Evolutionary conservation across 2,113 vertebrate species (phyloP).

Genomic region (Glareola pratincola): DNA sequence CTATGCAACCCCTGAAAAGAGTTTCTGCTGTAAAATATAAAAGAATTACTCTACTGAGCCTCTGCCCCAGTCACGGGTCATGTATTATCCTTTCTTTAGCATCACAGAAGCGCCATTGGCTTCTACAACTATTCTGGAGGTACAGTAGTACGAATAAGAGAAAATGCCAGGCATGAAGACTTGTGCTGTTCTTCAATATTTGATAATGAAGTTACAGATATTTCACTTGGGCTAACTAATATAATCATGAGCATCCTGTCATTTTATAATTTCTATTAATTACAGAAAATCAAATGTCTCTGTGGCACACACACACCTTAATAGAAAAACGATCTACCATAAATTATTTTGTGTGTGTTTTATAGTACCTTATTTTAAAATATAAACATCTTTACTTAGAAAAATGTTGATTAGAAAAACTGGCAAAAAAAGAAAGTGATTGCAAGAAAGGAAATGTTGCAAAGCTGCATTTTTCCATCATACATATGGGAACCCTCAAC

Average conservation of each 20-base stretch:
- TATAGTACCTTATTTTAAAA: not conserved
- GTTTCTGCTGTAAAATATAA: not conserved
- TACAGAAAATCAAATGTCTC: not conserved
- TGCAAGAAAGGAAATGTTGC: not conserved
- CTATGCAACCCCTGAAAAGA: not conserved
- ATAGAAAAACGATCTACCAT: not conserved
- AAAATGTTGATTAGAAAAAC: not conserved
- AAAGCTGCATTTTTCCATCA: not conserved
- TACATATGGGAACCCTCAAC: not conserved
- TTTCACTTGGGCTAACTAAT: not conserved
- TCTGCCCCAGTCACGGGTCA: not conserved
- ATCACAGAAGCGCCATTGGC: not conserved
- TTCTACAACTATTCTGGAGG: not conserved
- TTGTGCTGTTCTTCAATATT: not conserved
- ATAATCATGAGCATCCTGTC: not conserved
- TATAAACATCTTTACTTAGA: not conserved
- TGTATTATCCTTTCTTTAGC: not conserved
- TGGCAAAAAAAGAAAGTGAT: not conserved
- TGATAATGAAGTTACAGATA: not conserved
- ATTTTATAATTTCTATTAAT: not conserved
- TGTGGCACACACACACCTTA: not conserved
- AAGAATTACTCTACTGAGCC: not conserved
- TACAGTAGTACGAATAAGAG: not conserved
- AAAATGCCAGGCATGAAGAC: not conserved
- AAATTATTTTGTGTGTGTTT: not conserved